These are phyloP conservation scores for Papilio aristodemus DNA, from an alignment of 1,140 invertebrate genomes.

Conservation along the genomic window DNA sequence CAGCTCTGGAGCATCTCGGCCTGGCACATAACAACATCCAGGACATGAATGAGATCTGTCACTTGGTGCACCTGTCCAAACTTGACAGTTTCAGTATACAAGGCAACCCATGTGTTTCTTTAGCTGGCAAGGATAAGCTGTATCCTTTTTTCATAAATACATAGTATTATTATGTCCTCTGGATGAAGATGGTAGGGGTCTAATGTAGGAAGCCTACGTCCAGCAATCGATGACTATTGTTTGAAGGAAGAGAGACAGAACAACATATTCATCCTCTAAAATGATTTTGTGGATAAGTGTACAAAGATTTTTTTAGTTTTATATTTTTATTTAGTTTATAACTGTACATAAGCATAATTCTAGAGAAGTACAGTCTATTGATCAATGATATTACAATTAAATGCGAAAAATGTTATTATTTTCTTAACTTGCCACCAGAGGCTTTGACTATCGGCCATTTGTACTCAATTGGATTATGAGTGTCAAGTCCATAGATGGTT, in stretches of 20 bases:
- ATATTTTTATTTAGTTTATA: no score
- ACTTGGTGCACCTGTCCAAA: constrained; percentile 87
- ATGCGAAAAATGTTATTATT: constrained; percentile 6
- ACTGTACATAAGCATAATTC: no score
- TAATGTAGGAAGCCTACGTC: no score
- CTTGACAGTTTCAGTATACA: constrained; percentile 90
- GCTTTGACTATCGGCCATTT: constrained; percentile 95
- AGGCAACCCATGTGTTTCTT: constrained; percentile 92
- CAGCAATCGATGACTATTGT: no score
- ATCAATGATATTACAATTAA: no score
- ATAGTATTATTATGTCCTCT: no score
- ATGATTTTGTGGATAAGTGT: no score
- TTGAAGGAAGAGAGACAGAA: no score
- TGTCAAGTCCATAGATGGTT: constrained; percentile 93
- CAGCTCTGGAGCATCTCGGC: constrained; percentile 87
- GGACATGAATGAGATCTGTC: constrained; percentile 93
- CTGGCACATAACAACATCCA: constrained; percentile 91
- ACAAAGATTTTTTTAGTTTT: no score
- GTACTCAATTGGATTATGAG: constrained; percentile 95
- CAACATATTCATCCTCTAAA: no score
- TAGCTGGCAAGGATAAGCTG: constrained; percentile 84
- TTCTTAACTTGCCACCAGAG: constrained; percentile 80
- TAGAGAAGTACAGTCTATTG: no score
- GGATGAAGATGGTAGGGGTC: no score
- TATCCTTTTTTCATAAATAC: constrained; percentile 83